Base-by-base conservation (phyloP, 1,140 invertebrate genomes). In the Choristoneura fumiferana region DNA sequence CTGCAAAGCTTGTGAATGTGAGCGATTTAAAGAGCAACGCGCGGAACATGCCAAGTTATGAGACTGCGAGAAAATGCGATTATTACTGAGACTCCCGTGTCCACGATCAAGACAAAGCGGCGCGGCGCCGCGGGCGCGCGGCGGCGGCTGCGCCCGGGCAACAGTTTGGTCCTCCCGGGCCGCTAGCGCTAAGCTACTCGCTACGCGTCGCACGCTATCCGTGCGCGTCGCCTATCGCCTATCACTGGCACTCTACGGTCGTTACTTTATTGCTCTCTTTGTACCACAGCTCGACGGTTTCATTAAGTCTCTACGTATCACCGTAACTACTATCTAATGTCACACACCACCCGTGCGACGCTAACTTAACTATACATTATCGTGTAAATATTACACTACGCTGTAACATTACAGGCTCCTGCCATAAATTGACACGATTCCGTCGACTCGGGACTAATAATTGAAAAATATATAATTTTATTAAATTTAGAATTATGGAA, bases 231-330 rank as follows among this genome's bases (percentile, higher is more conserved):
- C 52, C 52, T 56, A 56, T 38, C 35, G 54, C 62, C 65, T 77
- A 81, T 62, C 67, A 72, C 62, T 74, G 69, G 64, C 69, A 65
- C 67, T 71, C 73, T 78, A 81, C 66, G 67, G 69, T 77, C 72
- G 70, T 76, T 76, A 80, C 65, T 74, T 83, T 84, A 86, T 86
- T 84, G 81, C 79, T 86, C 81, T 86, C 83, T 84, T 82, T 84
- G 81, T 84, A 86, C 81, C 83, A 86, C 83, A 86, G 83, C 83
- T 86, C 83, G 83, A 86, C 81, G 83, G 83, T 86, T 86, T 84
- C 83, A 79, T 81, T 86, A 86, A 86, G 81, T 86, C 83, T 86
- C 83, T 86, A 83, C 81, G 78, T 86, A 86, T 86, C 83, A 84
- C 83, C 74, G 73, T 79, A 81, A 80, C 83, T 86, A 86, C 79